Conservation (phyloP, 2,113 vertebrate genomes). For the Cyanistes caeruleus region DNA sequence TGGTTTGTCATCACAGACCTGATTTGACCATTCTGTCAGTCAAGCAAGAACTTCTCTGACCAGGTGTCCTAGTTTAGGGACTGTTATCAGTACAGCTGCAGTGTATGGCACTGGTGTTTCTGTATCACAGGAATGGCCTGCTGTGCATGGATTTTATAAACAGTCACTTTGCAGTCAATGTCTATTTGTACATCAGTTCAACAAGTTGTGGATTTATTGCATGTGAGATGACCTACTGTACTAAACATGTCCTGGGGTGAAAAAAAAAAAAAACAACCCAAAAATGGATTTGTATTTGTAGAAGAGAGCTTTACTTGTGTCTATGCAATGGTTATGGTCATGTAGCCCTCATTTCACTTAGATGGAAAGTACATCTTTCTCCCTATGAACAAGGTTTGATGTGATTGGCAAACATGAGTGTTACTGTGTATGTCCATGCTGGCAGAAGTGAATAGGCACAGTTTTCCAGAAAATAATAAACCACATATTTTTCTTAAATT, state of each 20-base stretch:
- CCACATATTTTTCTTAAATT: not conserved
- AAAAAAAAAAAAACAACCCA: not conserved
- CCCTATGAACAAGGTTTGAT: not conserved
- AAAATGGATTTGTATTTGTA: not conserved
- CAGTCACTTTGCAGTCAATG: not conserved
- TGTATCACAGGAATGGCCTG: not conserved
- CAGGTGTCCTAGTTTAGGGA: too few relatives aligned
- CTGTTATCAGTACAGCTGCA: not conserved
- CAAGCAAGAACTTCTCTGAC: not conserved
- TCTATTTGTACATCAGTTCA: not conserved
- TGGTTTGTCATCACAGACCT: not conserved
- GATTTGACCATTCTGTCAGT: not conserved
- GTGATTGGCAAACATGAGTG: not conserved
- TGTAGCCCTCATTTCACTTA: not conserved
- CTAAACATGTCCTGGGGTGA: not conserved
- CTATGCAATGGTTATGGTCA: not conserved
- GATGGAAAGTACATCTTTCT: not conserved
- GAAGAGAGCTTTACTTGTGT: not conserved
- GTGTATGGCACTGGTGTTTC: not conserved
- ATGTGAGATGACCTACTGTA: not conserved
- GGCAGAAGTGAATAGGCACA: not conserved
- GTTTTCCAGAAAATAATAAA: not conserved
- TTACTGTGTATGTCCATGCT: not conserved
- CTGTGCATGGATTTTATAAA: not conserved
- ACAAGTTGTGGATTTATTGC: not conserved